Base-by-base conservation (phyloP, 2,797 vertebrate species). In the Diplodus puntazzo region DNA sequence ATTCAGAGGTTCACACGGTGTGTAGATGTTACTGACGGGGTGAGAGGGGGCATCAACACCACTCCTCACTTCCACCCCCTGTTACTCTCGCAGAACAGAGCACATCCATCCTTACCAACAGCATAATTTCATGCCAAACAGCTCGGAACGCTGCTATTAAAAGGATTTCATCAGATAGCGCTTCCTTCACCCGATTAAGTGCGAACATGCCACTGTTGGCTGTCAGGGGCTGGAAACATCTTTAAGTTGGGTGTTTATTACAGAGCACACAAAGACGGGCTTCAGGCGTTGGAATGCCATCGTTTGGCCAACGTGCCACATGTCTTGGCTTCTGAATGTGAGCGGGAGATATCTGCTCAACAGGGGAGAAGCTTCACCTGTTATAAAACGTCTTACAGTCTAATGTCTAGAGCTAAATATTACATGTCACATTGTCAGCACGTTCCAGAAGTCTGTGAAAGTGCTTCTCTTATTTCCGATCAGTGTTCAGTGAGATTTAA, bases 61-160 rank as follows among this genome's bases (percentile, higher is more conserved):
- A 60, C 66, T 52, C 69, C 74, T 76, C 78, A 79, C 27, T 62
- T 69, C 46, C 45, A 27, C 64, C 45, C 23, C 27, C 49, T 34
- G 9, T 64, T 73, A 78, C 72, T 42, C 60, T 62, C 25, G 9
- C 53, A 79, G 64, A 80, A 63, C 55, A 46, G 61, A 80, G 55
- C 67, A 81, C 75, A 77, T 86, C 65, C 54, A 11, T 80, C 49
- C 70, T 53, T 10, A 75, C 71, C 69, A 58, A 73, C 30, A 57
- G 72, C 74, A 79, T 75, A 79, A 87, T 88, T 85, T 89, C 88
- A 90, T 64, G 87, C 75, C 71, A 45, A 86, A 80, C 75, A 85
- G 77, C 79, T 82, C 64, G 69, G 83, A 89, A 89, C 78, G 18
- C 76, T 85, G 75, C 80, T 87, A 77, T 90, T 90, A 84, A 87